phyloP scores from a whole-genome alignment of 2,888 invertebrate species.

The Chalcis sispes region DNA sequence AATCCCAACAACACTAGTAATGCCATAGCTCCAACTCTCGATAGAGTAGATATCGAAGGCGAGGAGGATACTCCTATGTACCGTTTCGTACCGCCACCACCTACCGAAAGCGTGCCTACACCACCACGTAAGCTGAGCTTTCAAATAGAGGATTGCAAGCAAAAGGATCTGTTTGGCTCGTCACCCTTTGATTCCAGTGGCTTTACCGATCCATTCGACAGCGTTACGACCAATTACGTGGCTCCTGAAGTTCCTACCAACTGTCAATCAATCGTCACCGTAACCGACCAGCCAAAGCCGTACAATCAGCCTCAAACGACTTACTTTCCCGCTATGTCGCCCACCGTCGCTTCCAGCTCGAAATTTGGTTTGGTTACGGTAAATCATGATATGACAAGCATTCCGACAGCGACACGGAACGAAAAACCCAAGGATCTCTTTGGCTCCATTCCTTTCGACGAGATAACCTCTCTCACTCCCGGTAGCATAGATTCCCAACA shows the following conservation, averaged over 20 bases:
- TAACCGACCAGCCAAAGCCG: conserved; percentile 31
- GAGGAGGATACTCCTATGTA: conserved; percentile 34
- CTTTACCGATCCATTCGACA: conserved; percentile 72
- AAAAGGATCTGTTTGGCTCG: conserved; percentile 74
- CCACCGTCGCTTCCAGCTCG: conserved; percentile 59
- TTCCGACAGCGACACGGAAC: not conserved
- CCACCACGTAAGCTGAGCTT: conserved; percentile 19
- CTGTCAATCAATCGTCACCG: not conserved
- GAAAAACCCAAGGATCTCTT: conserved; percentile 70
- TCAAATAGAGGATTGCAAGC: conserved; percentile 29
- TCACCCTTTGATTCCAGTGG: conserved; percentile 72
- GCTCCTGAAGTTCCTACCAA: not conserved
- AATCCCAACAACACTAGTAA: not conserved
- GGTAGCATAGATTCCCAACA: conserved; percentile 59
- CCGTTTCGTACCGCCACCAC: conserved; percentile 25
- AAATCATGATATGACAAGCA: conserved; percentile 52
- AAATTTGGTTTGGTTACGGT: conserved; percentile 70
- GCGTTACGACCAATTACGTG: conserved; percentile 44
- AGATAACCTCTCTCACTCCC: conserved; percentile 67
- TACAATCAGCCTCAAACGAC: conserved; percentile 52
- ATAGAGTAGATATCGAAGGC: not conserved
- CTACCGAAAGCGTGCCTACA: not conserved
- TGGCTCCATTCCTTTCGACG: conserved; percentile 73
- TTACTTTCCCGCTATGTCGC: conserved; percentile 31
- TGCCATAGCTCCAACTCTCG: conserved; percentile 58